These are phyloP conservation scores for Sturmia bella DNA, from an alignment of 2,888 invertebrate species.

Conservation along the genomic window DNA sequence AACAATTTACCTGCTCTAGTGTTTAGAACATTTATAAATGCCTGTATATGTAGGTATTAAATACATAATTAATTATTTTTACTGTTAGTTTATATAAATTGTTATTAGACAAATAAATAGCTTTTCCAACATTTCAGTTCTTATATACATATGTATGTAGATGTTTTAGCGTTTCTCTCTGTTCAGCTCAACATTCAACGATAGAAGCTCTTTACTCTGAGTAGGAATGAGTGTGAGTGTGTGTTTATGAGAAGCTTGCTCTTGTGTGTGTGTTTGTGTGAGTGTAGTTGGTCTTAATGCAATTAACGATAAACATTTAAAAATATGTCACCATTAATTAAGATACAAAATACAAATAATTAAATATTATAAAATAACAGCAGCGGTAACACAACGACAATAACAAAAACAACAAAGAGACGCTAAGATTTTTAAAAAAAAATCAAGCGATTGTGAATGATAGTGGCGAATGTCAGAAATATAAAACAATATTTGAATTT, in stretches of 20 bases:
- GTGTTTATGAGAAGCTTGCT: too few species aligned
- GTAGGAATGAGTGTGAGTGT: background rate
- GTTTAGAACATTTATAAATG: too few species aligned
- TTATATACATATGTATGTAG: too few species aligned
- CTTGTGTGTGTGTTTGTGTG: background rate
- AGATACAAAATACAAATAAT: constrained; percentile 70
- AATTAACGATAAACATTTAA: constrained; percentile 70
- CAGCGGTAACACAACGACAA: constrained; percentile 1
- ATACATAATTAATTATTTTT: too few species aligned
- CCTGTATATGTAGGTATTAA: too few species aligned
- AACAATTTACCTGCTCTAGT: too few species aligned
- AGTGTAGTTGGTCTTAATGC: constrained; percentile 43
- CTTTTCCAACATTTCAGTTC: too few species aligned
- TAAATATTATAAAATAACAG: constrained; percentile 56
- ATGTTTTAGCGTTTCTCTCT: background rate
- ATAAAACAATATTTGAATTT: constrained; percentile 24
- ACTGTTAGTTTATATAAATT: too few species aligned
- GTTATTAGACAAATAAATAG: too few species aligned
- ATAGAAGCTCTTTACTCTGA: background rate
- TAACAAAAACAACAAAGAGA: background rate
- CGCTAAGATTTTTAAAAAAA: background rate
- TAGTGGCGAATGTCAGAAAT: constrained; percentile 6
- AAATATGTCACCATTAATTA: constrained; percentile 72
- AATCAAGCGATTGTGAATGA: constrained; percentile 4
- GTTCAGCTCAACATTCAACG: too few species aligned